Evolutionary conservation across 2,797 vertebrate genomes (phyloP).

Genomic region (Notoglanidium macrostoma): DNA sequence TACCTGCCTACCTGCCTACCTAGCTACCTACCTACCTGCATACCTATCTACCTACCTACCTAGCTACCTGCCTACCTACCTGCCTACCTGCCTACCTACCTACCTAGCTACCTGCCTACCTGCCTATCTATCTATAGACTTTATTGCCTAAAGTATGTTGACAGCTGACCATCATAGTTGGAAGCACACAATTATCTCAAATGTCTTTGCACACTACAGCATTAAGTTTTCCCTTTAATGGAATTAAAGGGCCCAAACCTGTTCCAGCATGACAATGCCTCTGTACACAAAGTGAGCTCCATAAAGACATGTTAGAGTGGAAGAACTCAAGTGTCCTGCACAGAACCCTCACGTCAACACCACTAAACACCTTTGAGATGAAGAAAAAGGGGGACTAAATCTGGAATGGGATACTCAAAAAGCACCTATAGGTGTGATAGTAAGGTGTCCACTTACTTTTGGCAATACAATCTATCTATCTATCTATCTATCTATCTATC

Average conservation of each 20-base stretch:
- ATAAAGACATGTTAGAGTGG: neutral
- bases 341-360: neutral
- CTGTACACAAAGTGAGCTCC: neutral
- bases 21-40: no score
- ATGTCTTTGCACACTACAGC: neutral
- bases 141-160: neutral
- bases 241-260: neutral
- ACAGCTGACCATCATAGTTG: neutral
- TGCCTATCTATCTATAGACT: neutral
- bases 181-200: neutral
- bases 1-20: no score
- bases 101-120: neutral
- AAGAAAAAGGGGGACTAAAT: neutral
- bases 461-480: neutral
- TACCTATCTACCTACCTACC: no score
- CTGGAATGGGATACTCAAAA: neutral
- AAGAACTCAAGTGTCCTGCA: neutral
- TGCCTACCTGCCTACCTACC: no score
- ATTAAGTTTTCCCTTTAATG: neutral
- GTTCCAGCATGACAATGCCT: neutral
- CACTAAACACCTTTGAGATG: neutral
- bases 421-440: neutral
- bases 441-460: neutral
- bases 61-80: no score
- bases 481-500: neutral